phyloP scores from a whole-genome alignment of 2,888 invertebrate species.

The Cantharis flavilabris region DNA sequence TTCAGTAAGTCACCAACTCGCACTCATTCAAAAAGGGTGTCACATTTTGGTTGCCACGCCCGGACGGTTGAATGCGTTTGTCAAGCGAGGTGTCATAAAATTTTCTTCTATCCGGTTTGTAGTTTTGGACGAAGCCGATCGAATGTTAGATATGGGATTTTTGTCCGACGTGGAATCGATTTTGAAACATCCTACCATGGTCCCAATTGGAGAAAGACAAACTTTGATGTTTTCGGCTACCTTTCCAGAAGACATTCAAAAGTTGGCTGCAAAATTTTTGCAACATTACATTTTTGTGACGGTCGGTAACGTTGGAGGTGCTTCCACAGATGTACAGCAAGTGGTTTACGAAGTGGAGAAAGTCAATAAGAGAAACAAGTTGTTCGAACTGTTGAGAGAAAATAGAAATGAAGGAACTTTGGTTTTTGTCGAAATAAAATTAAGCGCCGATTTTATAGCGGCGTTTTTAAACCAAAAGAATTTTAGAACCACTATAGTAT shows the following conservation, averaged over 20 bases:
- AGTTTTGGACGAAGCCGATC: slow-evolving; percentile 80
- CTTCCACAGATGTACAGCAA: too few species aligned
- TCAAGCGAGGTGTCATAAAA: slow-evolving; percentile 60
- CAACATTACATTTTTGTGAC: too few species aligned
- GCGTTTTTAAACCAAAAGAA: slow-evolving; percentile 65
- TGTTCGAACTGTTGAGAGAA: slow-evolving; percentile 70
- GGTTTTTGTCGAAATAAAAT: slow-evolving; percentile 91
- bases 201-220: too few species aligned
- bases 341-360: too few species aligned
- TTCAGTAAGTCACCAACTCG: slow-evolving; percentile 76
- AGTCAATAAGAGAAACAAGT: slow-evolving; percentile 63
- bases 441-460: slow-evolving; percentile 75
- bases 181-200: too few species aligned
- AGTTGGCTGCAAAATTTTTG: too few species aligned
- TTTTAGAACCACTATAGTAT: slow-evolving; percentile 72
- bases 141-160: slow-evolving; percentile 81
- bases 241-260: too few species aligned
- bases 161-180: too few species aligned
- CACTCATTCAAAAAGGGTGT: slow-evolving; percentile 62
- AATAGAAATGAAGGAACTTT: slow-evolving; percentile 62
- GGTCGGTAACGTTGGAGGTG: too few species aligned
- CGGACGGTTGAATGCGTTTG: slow-evolving; percentile 70
- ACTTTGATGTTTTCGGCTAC: too few species aligned
- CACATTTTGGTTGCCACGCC: slow-evolving; percentile 77
- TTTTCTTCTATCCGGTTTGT: slow-evolving; percentile 65